A percentile compares a stretch with the other conserved stretches of the same genome.
These are phyloP conservation scores for Iphiclides podalirius DNA, from an alignment of 2,888 invertebrate genomes.

Conservation along the genomic window DNA sequence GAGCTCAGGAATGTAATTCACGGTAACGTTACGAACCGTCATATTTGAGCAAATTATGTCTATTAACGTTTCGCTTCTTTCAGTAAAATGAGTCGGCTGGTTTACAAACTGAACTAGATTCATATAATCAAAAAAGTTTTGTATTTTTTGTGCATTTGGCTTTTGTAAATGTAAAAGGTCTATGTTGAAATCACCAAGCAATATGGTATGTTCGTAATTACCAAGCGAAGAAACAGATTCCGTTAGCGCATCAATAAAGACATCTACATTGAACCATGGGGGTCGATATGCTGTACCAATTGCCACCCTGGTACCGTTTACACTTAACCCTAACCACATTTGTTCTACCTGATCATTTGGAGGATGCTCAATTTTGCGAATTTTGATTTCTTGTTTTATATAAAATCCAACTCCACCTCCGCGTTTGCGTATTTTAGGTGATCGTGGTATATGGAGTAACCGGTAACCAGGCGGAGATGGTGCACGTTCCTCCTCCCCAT, in stretches of 20 bases:
- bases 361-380: not conserved
- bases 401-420: constrained; percentile 25
- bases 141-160: not conserved
- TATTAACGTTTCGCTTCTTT: constrained; percentile 31
- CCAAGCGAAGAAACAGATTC: constrained; percentile 10
- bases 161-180: constrained; percentile 12
- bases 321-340: constrained; percentile 11
- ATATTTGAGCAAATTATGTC: constrained; percentile 7
- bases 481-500: constrained; percentile 22
- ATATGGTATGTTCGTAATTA: constrained; percentile 11
- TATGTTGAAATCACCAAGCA: constrained; percentile 25
- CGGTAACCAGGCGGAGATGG: not conserved
- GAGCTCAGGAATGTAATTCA: not conserved
- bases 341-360: constrained; percentile 6
- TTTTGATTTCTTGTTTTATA: constrained; percentile 15
- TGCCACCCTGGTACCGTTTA: constrained; percentile 11
- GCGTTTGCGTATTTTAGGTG: not conserved
- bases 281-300: constrained; percentile 30
- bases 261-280: constrained; percentile 22
- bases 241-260: not conserved
- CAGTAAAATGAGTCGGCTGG: constrained; percentile 2
- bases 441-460: no score
- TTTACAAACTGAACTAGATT: not conserved
- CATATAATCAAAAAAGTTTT: not conserved
- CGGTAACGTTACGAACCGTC: not conserved